Conservation (phyloP, 2,113 vertebrate species). For the Apaloderma vittatum region DNA sequence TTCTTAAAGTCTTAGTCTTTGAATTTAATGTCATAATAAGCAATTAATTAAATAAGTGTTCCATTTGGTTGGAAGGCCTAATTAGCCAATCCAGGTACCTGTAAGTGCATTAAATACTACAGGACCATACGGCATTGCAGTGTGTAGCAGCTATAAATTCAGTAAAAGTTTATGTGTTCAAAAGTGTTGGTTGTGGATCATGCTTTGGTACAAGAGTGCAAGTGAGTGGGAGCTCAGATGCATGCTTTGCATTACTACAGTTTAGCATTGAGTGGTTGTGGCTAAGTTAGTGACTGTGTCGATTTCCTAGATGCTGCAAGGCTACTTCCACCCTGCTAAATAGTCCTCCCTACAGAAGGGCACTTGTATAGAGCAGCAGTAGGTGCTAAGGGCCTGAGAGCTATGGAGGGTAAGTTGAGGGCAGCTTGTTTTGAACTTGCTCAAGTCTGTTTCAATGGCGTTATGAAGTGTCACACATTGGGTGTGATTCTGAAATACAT, state of each 20-base stretch:
- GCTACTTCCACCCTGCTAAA: background rate
- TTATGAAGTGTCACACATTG: accelerated
- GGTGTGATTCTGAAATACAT: background rate
- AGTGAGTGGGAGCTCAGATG: background rate
- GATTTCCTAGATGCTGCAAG: background rate
- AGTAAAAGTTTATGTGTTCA: background rate
- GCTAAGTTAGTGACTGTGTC: background rate
- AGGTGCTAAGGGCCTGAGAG: too few species aligned
- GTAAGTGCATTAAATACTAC: background rate
- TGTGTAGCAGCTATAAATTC: background rate
- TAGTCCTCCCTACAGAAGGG: background rate
- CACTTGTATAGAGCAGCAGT: background rate
- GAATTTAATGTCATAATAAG: background rate
- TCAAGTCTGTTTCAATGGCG: background rate
- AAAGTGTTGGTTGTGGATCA: background rate
- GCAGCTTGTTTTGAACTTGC: background rate
- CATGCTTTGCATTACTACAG: accelerated
- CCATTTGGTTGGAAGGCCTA: background rate
- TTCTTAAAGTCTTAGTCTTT: background rate
- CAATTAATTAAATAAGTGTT: background rate
- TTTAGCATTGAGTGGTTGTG: background rate
- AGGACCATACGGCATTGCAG: background rate
- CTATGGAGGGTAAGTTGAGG: accelerated
- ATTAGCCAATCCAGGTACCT: background rate
- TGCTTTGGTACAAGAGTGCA: background rate